These are phyloP conservation scores for Drosophila mercatorum DNA, from an alignment of 2,888 invertebrate species.

Conservation along the genomic window DNA sequence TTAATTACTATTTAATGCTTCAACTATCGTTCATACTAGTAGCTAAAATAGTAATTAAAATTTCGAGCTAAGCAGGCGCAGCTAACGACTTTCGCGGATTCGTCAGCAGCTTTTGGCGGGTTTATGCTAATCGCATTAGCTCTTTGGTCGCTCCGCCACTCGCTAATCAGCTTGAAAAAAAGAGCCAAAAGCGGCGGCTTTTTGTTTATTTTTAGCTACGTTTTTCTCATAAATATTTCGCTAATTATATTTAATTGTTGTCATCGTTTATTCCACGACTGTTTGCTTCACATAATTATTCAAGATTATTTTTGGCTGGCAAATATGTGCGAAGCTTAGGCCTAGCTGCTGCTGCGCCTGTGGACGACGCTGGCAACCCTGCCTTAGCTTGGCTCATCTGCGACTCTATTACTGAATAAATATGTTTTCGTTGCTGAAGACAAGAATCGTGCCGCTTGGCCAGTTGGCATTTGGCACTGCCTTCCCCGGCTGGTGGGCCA, in stretches of 20 bases:
- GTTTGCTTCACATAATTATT: slow-evolving; percentile 53
- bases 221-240: slow-evolving; percentile 9
- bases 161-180: slow-evolving; percentile 54
- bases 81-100: slow-evolving; percentile 11
- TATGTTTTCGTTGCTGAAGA: neutral
- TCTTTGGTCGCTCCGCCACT: neutral
- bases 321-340: slow-evolving; percentile 12
- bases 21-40: neutral
- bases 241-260: slow-evolving; percentile 59
- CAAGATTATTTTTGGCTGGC: slow-evolving; percentile 40
- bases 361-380: slow-evolving; percentile 33
- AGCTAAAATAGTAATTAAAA: neutral
- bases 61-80: neutral
- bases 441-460: slow-evolving; percentile 40
- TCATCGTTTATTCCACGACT: slow-evolving; percentile 10
- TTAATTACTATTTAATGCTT: neutral
- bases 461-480: slow-evolving; percentile 40
- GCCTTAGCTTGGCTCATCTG: slow-evolving; percentile 27
- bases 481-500: slow-evolving; percentile 15
- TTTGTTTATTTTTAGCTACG: slow-evolving; percentile 7
- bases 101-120: slow-evolving; percentile 13
- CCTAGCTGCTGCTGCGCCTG: neutral
- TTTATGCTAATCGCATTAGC: slow-evolving; percentile 11
- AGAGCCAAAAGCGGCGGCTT: slow-evolving; percentile 10
- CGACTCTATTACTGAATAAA: slow-evolving; percentile 34